Evolutionary conservation across 2,113 vertebrate genomes (phyloP), one percentile per base, ranked within the genome.

Genomic region (Sinocyclocheilus grahami): DNA sequence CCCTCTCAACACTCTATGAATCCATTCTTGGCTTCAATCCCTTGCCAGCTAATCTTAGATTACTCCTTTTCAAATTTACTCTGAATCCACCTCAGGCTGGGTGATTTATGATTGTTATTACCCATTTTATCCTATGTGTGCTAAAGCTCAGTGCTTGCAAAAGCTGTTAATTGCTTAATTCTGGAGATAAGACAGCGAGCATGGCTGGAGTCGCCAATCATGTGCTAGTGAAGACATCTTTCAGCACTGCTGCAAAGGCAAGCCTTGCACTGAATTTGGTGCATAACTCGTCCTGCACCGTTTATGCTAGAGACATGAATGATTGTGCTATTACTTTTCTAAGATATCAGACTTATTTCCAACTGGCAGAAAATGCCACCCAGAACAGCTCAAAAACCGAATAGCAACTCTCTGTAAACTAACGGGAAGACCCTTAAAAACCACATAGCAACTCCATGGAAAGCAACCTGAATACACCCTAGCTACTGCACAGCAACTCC

Each of bases 131-230:
- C 89, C 89, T 87, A 85, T 91, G 84, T 53, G 83, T 88, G 91
- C 46, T 60, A 16, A 83, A 87, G 69, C 85, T 86, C 89, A 92
- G 89, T 84, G 90, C 79, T 87, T 91, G 87, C 89, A 76, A 90
- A 83, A 90, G 90, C 90, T 92, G 91, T 92, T 94, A 93, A 95
- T 95, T 93, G 90, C 92, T 93, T 93, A 91, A 94, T 95, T 94
- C 93, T 88, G 88, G 78, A 93, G 90, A 95, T 93, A 94, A 90
- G 92, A 88, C 92, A 89, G 89, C 89, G 77, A 88, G 85, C 78
- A 85, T 88, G 89, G 90, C 91, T 77, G 30, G 88, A 94, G 90
- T 81, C 77, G 76, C 87, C 85, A 89, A 82, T 88, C 90, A 94
- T 92, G 16, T 11, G 4, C 46, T 12, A 83, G 11, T 71, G 65